phyloP scores from a whole-genome alignment of 2,797 vertebrate species.

The Bradypodion ventrale region DNA sequence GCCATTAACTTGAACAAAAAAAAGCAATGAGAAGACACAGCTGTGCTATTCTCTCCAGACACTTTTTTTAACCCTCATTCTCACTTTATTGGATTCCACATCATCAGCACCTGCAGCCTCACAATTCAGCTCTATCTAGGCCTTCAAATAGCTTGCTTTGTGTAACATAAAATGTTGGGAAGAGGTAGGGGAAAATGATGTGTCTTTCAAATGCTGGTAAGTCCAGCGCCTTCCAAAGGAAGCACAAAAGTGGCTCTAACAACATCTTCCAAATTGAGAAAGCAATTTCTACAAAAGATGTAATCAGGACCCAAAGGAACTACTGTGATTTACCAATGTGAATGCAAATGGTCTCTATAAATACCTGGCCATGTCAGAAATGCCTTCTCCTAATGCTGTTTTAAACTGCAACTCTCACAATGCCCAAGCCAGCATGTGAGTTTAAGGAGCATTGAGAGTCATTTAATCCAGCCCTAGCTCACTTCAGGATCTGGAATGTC shows the following conservation, averaged over 20 bases:
- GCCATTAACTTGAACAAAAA: slow-evolving; percentile 31
- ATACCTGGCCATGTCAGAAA: background rate
- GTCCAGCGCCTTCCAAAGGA: slow-evolving; percentile 24
- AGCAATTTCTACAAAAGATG: slow-evolving; percentile 28
- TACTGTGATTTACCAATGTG: slow-evolving; percentile 4
- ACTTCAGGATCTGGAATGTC: background rate
- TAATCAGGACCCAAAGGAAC: slow-evolving; percentile 30
- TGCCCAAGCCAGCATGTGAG: too few relatives aligned
- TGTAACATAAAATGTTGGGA: slow-evolving; percentile 19
- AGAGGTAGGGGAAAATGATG: background rate
- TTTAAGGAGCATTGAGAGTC: background rate
- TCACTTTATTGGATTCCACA: slow-evolving; percentile 40
- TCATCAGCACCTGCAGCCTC: slow-evolving; percentile 35
- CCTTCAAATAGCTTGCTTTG: slow-evolving; percentile 32
- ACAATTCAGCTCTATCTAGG: slow-evolving; percentile 30
- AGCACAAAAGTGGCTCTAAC: slow-evolving; percentile 30
- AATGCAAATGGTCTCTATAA: slow-evolving; percentile 4
- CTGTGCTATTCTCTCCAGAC: slow-evolving; percentile 36
- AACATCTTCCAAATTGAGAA: slow-evolving; percentile 22
- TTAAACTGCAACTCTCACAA: too few relatives aligned
- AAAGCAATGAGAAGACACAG: slow-evolving; percentile 16
- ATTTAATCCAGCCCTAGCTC: background rate
- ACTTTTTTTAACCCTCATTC: slow-evolving; percentile 37
- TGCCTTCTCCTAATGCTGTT: background rate
- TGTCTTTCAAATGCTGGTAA: slow-evolving; percentile 29